These are phyloP conservation scores for Catamblyrhynchus diadema DNA, from an alignment of 2,797 vertebrate species.

Conservation along the genomic window DNA sequence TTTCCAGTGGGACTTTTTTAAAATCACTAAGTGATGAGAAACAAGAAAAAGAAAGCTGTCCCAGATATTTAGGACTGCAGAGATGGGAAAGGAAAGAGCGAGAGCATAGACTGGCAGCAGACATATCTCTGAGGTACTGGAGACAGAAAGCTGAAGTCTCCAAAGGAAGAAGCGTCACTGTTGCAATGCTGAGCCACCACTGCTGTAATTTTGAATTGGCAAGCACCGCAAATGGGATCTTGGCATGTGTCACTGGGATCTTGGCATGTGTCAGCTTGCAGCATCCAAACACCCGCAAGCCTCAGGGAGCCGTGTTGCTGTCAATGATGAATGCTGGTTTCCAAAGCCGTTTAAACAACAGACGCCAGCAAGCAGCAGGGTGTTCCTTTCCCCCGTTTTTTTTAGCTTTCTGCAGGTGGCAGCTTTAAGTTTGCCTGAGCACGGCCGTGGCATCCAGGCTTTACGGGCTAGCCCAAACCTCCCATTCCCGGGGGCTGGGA, in stretches of 20 bases:
- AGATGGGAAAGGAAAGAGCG: neutral
- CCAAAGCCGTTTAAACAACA: neutral
- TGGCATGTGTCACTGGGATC: neutral
- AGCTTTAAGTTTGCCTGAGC: neutral
- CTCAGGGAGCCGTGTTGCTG: neutral
- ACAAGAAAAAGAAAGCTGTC: neutral
- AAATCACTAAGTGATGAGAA: neutral
- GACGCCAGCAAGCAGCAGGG: neutral
- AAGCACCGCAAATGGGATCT: neutral
- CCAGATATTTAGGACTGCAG: neutral
- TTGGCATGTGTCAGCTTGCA: neutral
- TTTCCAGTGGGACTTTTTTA: neutral
- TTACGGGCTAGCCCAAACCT: rapidly evolving
- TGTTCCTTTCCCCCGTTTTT: rapidly evolving
- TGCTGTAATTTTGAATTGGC: neutral
- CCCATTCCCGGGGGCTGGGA: rapidly evolving
- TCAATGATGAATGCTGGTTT: rapidly evolving
- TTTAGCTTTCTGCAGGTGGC: neutral
- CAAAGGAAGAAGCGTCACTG: neutral
- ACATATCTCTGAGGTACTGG: rapidly evolving
- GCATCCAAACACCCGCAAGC: neutral
- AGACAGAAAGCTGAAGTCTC: neutral
- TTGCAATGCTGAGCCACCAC: neutral
- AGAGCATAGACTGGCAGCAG: neutral
- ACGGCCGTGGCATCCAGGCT: rapidly evolving